phyloP scores from a whole-genome alignment of 2,797 vertebrate species.

The Alfaro cultratus region DNA sequence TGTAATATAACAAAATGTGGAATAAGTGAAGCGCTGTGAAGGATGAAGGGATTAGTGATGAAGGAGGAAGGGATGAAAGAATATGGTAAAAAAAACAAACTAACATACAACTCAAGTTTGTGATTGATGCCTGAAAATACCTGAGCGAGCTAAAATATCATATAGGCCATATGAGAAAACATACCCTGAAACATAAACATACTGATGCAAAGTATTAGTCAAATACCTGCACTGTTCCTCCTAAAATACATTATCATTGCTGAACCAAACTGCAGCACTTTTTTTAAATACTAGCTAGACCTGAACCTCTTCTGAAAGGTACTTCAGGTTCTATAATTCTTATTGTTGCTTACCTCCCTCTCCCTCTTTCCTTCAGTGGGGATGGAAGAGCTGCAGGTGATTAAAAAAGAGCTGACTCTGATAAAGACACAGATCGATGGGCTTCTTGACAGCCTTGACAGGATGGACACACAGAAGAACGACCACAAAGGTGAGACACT shows the following conservation, averaged over 20 bases:
- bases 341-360: conserved; percentile 11
- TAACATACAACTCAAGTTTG: neutral
- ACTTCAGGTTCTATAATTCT: conserved; percentile 12
- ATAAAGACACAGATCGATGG: conserved; percentile 87
- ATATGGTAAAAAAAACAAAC: neutral
- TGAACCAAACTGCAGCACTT: neutral
- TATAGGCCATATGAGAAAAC: neutral
- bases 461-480: conserved; percentile 82
- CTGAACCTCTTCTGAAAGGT: conserved; percentile 22
- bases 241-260: neutral
- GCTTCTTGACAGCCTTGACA: conserved; percentile 84
- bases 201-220: neutral
- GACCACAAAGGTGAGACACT: conserved; percentile 80
- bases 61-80: neutral
- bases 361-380: conserved; percentile 72
- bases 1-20: neutral
- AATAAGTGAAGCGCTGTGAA: neutral
- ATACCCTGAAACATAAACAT: neutral
- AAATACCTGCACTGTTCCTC: neutral
- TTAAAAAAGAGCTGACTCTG: conserved; percentile 85
- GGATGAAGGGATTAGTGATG: neutral
- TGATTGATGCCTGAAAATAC: neutral
- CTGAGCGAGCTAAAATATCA: neutral
- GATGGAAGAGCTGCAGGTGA: conserved; percentile 85
- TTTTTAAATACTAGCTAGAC: neutral